Base-by-base conservation (phyloP, 2,888 invertebrate genomes). In the Calameuta pallipes region DNA sequence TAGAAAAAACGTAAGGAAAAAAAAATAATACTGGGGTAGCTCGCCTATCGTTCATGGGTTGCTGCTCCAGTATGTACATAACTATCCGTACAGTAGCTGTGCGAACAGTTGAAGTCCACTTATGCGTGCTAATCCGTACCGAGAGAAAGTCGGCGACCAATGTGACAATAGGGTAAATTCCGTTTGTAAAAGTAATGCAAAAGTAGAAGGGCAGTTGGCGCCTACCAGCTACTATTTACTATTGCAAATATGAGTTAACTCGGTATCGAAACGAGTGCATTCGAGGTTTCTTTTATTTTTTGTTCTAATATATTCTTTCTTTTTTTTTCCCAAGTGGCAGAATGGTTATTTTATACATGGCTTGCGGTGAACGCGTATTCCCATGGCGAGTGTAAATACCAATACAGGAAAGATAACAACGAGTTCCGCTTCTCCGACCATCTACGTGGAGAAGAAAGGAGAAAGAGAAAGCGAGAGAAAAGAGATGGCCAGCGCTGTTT, bases 311-410 rank as follows among this genome's bases (percentile, higher is more conserved):
- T 30, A 71, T 34, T 71, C 30, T 30, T 34, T 34, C 23, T n/a
- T 37, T 74, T 74, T 23, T 74, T 34, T 37, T 15, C 37, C 23
- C 74, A 30, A 34, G 34, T 36, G 35, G 34, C 68, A 56, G 15
- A 77, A 56, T 77, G 74, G 79, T 70, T 69, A 75, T 82, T 79
- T 79, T 77, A 79, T 75, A 76, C 76, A 37, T 74, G 37, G 30
- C 34, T 74, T 35, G 74, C 74, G 34, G 41, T 70, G 41, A 76
- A 56, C 69, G 74, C 76, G 74, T 77, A 82, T 79, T 80, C 80
- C 79, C 80, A 75, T 41, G 80, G 79, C 75, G 79, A 69, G 76
- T 76, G 82, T 82, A 85, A 85, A 84, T 85, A 82, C 81, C 80
- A 81, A 85, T 83, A 82, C 78, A 79, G 80, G 79, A 80, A 77